phyloP scores from a whole-genome alignment of 2,888 invertebrate species.

The Caenorhabditis drosophilae region DNA sequence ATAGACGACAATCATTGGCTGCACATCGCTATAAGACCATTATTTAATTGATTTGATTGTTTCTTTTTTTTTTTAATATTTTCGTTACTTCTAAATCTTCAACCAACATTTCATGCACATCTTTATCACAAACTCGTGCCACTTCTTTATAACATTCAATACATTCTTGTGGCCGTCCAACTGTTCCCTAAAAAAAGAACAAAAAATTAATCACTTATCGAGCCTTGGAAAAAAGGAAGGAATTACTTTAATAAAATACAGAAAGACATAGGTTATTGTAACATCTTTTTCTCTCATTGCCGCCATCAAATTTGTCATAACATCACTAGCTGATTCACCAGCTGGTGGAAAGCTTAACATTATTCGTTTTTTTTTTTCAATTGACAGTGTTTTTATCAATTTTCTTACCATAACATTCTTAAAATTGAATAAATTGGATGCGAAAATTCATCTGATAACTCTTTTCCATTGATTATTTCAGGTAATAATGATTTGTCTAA shows the following conservation, averaged over 20 bases:
- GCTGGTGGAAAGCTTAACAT: conserved; percentile 12
- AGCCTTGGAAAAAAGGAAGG: neutral
- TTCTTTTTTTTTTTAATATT: neutral
- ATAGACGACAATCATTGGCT: conserved; percentile 42
- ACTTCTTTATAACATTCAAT: conserved; percentile 83
- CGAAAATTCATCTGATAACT: conserved; percentile 19
- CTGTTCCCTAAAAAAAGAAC: conserved; percentile 16
- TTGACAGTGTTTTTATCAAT: neutral
- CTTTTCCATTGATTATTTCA: conserved; percentile 14
- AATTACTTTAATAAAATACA: conserved; percentile 51
- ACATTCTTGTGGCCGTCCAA: conserved; percentile 74
- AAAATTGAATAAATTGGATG: conserved; percentile 30
- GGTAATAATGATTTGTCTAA: conserved; percentile 29
- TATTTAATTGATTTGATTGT: neutral
- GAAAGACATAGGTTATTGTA: conserved; percentile 41
- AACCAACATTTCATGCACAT: conserved; percentile 74
- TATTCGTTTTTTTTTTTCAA: neutral
- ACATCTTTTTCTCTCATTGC: conserved; percentile 55
- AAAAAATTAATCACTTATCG: too few species aligned
- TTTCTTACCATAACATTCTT: conserved; percentile 18
- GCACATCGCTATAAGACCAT: conserved; percentile 75
- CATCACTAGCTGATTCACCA: conserved; percentile 22
- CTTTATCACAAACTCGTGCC: conserved; percentile 71
- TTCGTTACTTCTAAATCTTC: conserved; percentile 79
- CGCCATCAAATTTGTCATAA: conserved; percentile 42